phyloP scores from a whole-genome alignment of 2,888 invertebrate genomes.

The Lucinisca nassula region DNA sequence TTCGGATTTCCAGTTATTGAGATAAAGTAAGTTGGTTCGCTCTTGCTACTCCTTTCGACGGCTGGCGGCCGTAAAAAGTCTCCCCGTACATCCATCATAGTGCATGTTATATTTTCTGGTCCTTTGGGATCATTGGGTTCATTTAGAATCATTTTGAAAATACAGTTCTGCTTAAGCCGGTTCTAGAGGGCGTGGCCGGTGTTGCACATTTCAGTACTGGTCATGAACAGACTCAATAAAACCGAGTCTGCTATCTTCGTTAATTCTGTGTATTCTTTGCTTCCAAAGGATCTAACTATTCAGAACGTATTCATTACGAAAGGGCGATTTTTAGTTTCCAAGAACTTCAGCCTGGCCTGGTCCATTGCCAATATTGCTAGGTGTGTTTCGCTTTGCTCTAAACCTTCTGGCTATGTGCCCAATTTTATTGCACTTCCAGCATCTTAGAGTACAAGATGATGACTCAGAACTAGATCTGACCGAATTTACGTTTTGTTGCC shows the following conservation, averaged over 20 bases:
- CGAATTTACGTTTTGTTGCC: background rate
- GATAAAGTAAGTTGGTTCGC: background rate
- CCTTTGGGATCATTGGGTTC: too few relatives aligned
- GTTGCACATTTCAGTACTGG: too few relatives aligned
- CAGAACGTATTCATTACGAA: background rate
- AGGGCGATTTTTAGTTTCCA: background rate
- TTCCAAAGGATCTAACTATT: too few relatives aligned
- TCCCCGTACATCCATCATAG: too few relatives aligned
- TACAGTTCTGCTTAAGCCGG: too few relatives aligned
- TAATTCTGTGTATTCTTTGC: too few relatives aligned
- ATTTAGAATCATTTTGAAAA: too few relatives aligned
- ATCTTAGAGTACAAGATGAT: background rate
- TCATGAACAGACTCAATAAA: too few relatives aligned
- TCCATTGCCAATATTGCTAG: background rate
- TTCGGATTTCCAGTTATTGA: constrained; percentile 11
- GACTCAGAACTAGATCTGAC: background rate
- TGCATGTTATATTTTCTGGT: too few relatives aligned
- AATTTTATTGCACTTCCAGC: background rate
- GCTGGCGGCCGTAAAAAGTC: background rate
- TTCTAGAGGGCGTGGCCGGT: too few relatives aligned
- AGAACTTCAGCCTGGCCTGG: background rate
- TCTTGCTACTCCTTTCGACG: background rate
- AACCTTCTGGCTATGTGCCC: constrained; percentile 16
- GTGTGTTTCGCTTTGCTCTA: background rate
- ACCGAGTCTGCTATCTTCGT: too few relatives aligned